Percentiles rank a stretch among this genome's conserved stretches.
These are phyloP conservation scores for Xenops minutus DNA, from an alignment of 2,797 vertebrate genomes.

Conservation along the genomic window DNA sequence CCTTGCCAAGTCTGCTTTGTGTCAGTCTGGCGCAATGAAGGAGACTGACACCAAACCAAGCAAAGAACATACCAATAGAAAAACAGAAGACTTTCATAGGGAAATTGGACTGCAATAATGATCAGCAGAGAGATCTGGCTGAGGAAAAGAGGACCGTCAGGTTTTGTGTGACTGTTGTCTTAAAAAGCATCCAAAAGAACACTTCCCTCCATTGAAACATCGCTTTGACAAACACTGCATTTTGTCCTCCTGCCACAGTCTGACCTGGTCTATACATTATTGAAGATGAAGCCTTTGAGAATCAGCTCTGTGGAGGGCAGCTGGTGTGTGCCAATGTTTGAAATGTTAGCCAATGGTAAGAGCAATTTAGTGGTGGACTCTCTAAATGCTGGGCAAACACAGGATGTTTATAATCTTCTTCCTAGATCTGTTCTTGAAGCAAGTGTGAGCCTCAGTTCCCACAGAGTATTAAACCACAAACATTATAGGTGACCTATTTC, in stretches of 20 bases:
- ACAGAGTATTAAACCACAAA: background rate
- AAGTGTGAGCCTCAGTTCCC: background rate
- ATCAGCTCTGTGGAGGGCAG: background rate
- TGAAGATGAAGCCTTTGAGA: background rate
- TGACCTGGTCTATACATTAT: background rate
- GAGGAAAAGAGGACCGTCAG: background rate
- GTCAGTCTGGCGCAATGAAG: background rate
- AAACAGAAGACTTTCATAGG: background rate
- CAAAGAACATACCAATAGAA: background rate
- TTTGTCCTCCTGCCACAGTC: background rate
- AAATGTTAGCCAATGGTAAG: background rate
- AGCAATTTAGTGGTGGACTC: background rate
- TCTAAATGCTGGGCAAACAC: accelerated
- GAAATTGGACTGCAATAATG: background rate
- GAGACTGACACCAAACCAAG: background rate
- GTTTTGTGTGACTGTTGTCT: background rate
- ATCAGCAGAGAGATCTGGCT: background rate
- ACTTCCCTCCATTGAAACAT: background rate
- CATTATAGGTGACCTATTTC: background rate
- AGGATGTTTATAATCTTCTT: background rate
- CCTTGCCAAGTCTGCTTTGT: background rate
- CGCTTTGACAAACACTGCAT: background rate
- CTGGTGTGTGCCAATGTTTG: background rate
- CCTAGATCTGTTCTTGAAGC: background rate
- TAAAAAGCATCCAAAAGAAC: background rate